Evolutionary conservation across 2,888 invertebrate species (phyloP), one percentile per base, ranked within the genome.

Genomic region (Drosophila prostipennis): DNA sequence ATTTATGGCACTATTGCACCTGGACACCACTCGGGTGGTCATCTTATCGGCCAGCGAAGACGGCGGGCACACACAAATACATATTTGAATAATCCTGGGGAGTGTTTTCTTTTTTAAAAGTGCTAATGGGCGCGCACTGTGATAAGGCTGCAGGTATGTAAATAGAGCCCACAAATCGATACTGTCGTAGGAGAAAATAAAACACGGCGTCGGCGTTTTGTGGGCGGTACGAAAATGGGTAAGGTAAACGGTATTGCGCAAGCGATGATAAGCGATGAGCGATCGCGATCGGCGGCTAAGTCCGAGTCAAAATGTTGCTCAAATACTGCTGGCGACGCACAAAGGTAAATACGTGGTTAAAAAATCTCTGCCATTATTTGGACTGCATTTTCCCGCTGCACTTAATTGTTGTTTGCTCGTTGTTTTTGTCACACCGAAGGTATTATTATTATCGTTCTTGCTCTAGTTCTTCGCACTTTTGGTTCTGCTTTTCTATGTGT

Each of bases 101-200:
- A 68, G 52, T 19, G 56, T 56, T 60, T 34, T 68, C 52, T 58
- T 42, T 42, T 37, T 64, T 23, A 42, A 71, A 77, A 61, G 73
- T 72, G 85, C 87, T 85, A 85, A 85, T 85, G 89, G 78, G 74
- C 60, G 45, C 55, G 65, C 55, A 53, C 54, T 46, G 37, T 63
- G 88, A 83, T 83, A 88, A 88, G 79, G 54, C 45, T 19, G 42
- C 42, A 42, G 42, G 70, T 40, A 43, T 64, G 61, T 29, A 45
- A 60, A 48, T 48, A 61, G 43, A 58, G 29, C 43, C 57, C 37
- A 43, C 46, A 65, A 65, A 79, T 78, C 71, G 67, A 76, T 86
- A 83, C 71, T 74, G 71, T 34, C 16, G 37, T 40, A 74, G 67
- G 13, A 11, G 6, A 74, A 26, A 26, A 26, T 26, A 73, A 57